A percentile compares a stretch with the other conserved stretches of the same genome.
These are phyloP conservation scores for Hermaeophaga mercurialis DNA, from an alignment of 2,888 invertebrate genomes.

Conservation along the genomic window DNA sequence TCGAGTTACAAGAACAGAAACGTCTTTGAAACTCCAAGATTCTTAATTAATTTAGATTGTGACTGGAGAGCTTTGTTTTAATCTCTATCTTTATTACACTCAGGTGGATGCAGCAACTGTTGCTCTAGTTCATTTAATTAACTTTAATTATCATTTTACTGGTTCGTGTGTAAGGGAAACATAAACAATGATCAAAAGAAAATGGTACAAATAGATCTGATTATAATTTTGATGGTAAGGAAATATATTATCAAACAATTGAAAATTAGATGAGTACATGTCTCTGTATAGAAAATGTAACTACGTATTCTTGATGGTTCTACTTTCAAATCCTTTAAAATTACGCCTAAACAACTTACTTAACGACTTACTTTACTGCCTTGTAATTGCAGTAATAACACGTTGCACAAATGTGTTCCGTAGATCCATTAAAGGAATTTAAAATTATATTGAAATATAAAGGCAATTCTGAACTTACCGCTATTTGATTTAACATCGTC, in stretches of 20 bases:
- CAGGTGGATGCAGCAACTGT: conserved; percentile 40
- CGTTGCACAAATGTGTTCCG: too few species aligned
- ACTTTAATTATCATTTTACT: too few species aligned
- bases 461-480: conserved; percentile 60
- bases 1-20: conserved; percentile 38
- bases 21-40: conserved; percentile 45
- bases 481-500: conserved; percentile 77
- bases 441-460: not conserved
- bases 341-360: conserved; percentile 26
- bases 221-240: too few species aligned
- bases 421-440: too few species aligned
- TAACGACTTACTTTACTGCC: too few species aligned
- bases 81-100: conserved; percentile 44
- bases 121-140: conserved; percentile 40
- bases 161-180: too few species aligned
- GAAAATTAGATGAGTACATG: too few species aligned
- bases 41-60: conserved; percentile 48
- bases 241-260: too few species aligned
- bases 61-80: conserved; percentile 45
- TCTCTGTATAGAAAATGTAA: too few species aligned
- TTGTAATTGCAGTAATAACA: too few species aligned
- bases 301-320: conserved; percentile 12
- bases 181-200: too few species aligned
- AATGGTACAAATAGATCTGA: too few species aligned
- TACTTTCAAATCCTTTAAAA: conserved; percentile 19